Conservation (phyloP, 2,797 vertebrate species). For the Bufotes viridis region DNA sequence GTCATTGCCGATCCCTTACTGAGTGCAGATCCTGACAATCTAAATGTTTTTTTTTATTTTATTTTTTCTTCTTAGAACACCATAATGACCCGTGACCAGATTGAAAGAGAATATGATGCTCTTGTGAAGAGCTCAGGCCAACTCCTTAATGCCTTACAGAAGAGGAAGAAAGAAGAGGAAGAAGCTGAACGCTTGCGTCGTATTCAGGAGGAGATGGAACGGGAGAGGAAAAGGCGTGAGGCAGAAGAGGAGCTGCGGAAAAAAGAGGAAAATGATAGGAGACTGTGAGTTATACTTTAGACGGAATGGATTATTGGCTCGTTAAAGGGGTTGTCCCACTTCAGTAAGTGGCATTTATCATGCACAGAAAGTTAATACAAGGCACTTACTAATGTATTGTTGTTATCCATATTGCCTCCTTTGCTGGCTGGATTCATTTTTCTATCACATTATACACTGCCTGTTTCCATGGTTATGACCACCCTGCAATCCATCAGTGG, state of each 20-base stretch:
- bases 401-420: too few relatives aligned
- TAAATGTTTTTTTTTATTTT: neutral
- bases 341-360: too few relatives aligned
- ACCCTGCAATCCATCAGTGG: too few relatives aligned
- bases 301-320: neutral
- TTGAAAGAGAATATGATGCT: constrained; percentile 84
- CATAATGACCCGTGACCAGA: constrained; percentile 86
- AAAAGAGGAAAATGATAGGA: constrained; percentile 88
- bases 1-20: too few relatives aligned
- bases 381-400: too few relatives aligned
- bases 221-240: constrained; percentile 84
- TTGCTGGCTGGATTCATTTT: too few relatives aligned
- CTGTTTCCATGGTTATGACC: too few relatives aligned
- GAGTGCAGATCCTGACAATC: too few relatives aligned
- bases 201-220: constrained; percentile 96
- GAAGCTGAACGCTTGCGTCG: constrained; percentile 86
- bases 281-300: constrained; percentile 78
- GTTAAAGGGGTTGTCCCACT: neutral
- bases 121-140: constrained; percentile 88
- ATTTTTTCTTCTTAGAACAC: constrained; percentile 73
- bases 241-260: constrained; percentile 83
- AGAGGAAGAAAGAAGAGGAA: constrained; percentile 93
- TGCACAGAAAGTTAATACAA: too few relatives aligned
- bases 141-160: constrained; percentile 88
- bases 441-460: too few relatives aligned